Conservation (phyloP, 2,888 invertebrate species). For the Athalia circularis region DNA sequence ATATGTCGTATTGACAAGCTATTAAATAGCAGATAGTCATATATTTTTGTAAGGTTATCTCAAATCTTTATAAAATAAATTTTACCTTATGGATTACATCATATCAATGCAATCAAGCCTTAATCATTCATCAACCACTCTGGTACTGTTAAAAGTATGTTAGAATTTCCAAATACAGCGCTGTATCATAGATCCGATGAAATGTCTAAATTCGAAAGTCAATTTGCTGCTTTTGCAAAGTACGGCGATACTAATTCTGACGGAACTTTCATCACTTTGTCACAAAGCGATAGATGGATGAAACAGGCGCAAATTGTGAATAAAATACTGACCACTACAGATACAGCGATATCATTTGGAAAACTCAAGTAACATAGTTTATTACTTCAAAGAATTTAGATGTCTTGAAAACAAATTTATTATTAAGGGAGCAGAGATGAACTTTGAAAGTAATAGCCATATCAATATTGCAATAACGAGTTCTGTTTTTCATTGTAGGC, state of each 20-base stretch:
- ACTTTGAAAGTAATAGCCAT: too few relatives aligned
- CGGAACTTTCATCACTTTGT: conserved; percentile 71
- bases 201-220: conserved; percentile 54
- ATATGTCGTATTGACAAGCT: not conserved
- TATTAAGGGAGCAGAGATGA: not conserved
- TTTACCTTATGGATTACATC: not conserved
- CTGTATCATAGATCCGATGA: not conserved
- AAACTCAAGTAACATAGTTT: conserved; percentile 71
- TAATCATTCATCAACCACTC: too few relatives aligned
- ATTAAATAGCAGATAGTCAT: conserved; percentile 9
- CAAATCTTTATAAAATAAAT: not conserved
- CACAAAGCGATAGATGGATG: conserved; percentile 75
- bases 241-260: conserved; percentile 73
- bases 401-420: conserved; percentile 10
- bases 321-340: conserved; percentile 73
- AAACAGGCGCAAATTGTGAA: conserved; percentile 74
- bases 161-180: too few relatives aligned
- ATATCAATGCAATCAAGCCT: too few relatives aligned
- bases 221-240: conserved; percentile 67
- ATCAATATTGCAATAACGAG: too few relatives aligned
- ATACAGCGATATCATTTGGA: conserved; percentile 74
- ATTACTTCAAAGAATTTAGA: not conserved
- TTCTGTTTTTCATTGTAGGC: conserved; percentile 46
- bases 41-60: not conserved
- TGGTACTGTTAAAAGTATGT: too few relatives aligned